Conservation (phyloP, 2,888 invertebrate species). For the Drosophila antonietae region DNA sequence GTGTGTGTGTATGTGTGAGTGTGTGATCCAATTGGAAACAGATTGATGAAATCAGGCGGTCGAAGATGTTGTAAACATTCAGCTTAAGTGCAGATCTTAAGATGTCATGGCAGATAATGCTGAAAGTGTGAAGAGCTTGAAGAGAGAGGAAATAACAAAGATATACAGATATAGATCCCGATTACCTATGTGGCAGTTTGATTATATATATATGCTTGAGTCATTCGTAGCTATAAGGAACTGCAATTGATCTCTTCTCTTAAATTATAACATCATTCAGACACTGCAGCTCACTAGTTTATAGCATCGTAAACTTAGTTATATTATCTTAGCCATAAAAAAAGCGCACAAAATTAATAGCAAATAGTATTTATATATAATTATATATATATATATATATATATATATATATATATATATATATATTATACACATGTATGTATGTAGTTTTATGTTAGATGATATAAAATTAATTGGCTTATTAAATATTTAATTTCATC, state of each 20-base stretch:
- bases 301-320: slow-evolving; percentile 21
- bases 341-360: slow-evolving; percentile 8
- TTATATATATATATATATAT: slow-evolving; percentile 6
- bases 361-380: slow-evolving; percentile 5
- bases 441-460: slow-evolving; percentile 14
- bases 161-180: neutral
- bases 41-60: slow-evolving; percentile 51
- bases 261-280: slow-evolving; percentile 8
- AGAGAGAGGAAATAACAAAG: neutral
- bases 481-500: neutral
- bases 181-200: neutral
- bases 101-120: slow-evolving; percentile 20
- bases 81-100: slow-evolving; percentile 7
- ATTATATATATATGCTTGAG: neutral
- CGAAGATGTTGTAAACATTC: slow-evolving; percentile 7
- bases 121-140: neutral
- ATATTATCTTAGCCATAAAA: neutral
- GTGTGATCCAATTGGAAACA: slow-evolving; percentile 41
- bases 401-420: slow-evolving; percentile 3
- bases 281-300: slow-evolving; percentile 9
- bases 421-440: neutral
- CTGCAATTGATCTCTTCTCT: slow-evolving; percentile 3
- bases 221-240: neutral
- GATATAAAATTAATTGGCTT: slow-evolving; percentile 29
- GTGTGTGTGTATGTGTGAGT: slow-evolving; percentile 8